phyloP scores from a whole-genome alignment of 2,888 invertebrate genomes.

The Epistrophe eligans region DNA sequence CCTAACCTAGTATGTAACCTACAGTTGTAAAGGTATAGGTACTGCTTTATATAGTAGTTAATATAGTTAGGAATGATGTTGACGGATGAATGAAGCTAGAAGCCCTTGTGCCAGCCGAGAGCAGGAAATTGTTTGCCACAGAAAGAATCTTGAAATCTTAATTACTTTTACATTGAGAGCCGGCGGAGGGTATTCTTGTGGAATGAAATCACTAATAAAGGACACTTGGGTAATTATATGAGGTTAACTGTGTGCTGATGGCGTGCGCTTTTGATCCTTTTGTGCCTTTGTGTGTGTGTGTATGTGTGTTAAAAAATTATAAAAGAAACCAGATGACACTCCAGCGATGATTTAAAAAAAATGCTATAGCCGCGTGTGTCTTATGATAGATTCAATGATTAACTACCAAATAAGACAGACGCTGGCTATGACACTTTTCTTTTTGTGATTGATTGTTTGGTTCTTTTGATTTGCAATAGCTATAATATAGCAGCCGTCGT shows the following conservation, averaged over 20 bases:
- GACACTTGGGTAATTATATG: constrained; percentile 54
- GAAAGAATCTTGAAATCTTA: constrained; percentile 61
- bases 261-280: constrained; percentile 24
- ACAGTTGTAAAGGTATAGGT: not conserved
- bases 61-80: constrained; percentile 6
- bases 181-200: constrained; percentile 52
- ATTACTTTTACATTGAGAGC: constrained; percentile 63
- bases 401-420: constrained; percentile 88
- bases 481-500: not conserved
- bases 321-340: constrained; percentile 23
- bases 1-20: not conserved
- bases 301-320: not conserved
- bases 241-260: constrained; percentile 15
- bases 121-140: constrained; percentile 56
- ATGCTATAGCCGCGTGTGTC: constrained; percentile 87
- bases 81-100: constrained; percentile 39
- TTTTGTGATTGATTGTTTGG: constrained; percentile 66
- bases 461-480: constrained; percentile 15
- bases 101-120: constrained; percentile 24
- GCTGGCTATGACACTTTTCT: constrained; percentile 84
- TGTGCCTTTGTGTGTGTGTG: not conserved
- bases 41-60: not conserved
- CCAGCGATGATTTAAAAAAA: constrained; percentile 73
- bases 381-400: constrained; percentile 86
- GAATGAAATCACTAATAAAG: constrained; percentile 61